phyloP scores from a whole-genome alignment of 2,113 vertebrate species.

The Amphiprion ocellaris region DNA sequence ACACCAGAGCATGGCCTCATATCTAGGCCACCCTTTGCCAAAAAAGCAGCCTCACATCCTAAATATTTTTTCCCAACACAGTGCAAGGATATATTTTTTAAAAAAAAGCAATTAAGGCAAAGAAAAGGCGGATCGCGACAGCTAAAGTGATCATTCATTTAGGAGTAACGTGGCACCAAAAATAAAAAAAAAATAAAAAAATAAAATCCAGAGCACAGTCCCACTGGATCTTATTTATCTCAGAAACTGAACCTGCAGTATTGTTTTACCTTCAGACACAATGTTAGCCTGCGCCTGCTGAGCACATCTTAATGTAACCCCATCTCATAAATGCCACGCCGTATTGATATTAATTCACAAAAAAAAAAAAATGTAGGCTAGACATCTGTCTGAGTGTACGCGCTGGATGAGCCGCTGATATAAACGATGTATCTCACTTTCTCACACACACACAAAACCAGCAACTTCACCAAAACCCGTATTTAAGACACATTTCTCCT shows the following conservation, averaged over 20 bases:
- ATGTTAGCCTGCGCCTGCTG: conserved; percentile 34
- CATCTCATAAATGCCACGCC: conserved; percentile 61
- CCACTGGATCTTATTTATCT: conserved; percentile 62
- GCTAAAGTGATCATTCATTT: conserved; percentile 70
- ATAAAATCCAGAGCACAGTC: conserved; percentile 49
- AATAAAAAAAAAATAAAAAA: no score
- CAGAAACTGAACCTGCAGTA: conserved; percentile 60
- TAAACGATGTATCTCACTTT: not conserved
- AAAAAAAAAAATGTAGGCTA: conserved; percentile 50
- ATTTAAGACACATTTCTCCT: not conserved
- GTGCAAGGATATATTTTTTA: not conserved
- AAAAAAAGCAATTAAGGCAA: conserved; percentile 7
- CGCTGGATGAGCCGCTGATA: conserved; percentile 40
- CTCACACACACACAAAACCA: not conserved
- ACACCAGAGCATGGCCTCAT: conserved; percentile 66
- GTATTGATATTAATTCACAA: conserved; percentile 71
- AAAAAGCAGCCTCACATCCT: conserved; percentile 46
- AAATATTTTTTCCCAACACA: conserved; percentile 49
- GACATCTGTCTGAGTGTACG: conserved; percentile 64
- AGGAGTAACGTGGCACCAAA: conserved; percentile 67
- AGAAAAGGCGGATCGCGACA: conserved; percentile 37
- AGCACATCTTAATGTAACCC: conserved; percentile 59
- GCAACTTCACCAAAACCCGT: conserved; percentile 41
- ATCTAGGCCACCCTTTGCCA: conserved; percentile 71
- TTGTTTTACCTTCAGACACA: conserved; percentile 60